Evolutionary conservation across 2,797 vertebrate species (phyloP), one percentile per base, ranked within the genome.

Genomic region (Distichodus sexfasciatus): DNA sequence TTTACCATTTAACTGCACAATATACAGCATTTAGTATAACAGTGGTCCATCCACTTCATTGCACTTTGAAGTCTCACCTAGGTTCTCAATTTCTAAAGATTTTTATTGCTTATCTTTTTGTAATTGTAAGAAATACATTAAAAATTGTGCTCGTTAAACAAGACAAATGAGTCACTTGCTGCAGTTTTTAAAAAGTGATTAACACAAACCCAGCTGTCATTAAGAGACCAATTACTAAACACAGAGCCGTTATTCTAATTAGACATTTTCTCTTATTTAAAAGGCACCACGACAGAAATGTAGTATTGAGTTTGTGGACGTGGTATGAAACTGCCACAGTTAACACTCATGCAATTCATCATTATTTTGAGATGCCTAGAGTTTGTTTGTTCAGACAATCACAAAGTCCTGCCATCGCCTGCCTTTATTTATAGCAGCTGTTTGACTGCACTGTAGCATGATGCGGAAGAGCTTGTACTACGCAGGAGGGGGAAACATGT

Each of bases 371-470:
- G 9, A 41, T 14, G 46, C 40, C 12, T 33, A 24, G 36, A 41
- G 44, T 53, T 40, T 62, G 2, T 48, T 29, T 61, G 43, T 70
- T 67, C 29, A 21, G 57, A 66, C 51, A 62, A 57, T 76, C 66
- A 11, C 41, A n/a, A n/a, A 29, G 47, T 26, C 35, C 3, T 21
- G 44, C 17, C 41, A 46, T 31, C 28, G 60, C 48, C 26, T 62
- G 50, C 5, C 6, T 24, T 8, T 8, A 51, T 44, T 9, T 68
- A 9, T 17, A 53, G 66, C 40, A 14, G 35, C 17, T 29, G 48
- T 31, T 19, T 9, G 8, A 46, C 6, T 66, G 26, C 48, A 15
- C 36, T 66, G 63, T 54, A 53, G 48, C 14, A 46, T 7, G 8
- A 35, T 40, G n/a, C 12, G 15, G 33, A 24, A 57, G 11, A 63